Conservation (phyloP, 1,140 invertebrate species). For the Drosophila subobscura region DNA sequence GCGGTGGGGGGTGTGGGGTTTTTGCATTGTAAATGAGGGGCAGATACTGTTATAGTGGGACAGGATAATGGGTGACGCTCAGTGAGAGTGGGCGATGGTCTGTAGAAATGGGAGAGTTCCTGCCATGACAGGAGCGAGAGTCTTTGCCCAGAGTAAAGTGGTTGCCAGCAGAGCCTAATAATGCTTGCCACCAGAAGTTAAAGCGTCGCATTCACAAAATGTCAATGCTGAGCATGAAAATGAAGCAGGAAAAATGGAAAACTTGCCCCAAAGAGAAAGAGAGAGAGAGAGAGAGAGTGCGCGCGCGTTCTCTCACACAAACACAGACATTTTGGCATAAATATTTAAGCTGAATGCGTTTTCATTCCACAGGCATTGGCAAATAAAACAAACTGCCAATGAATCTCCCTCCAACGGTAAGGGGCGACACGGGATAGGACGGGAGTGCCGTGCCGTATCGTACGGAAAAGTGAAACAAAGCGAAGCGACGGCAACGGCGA, state of each 20-base stretch:
- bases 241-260: slow-evolving; percentile 24
- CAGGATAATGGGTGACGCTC: background rate
- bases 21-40: slow-evolving; percentile 56
- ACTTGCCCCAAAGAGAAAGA: background rate
- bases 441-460: slow-evolving; percentile 11
- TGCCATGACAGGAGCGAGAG: no score
- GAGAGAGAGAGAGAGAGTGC: background rate
- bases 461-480: slow-evolving; percentile 68
- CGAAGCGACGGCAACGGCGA: slow-evolving; percentile 44
- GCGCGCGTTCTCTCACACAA: slow-evolving; percentile 41
- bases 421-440: background rate
- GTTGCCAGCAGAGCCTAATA: slow-evolving; percentile 18
- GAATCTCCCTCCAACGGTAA: slow-evolving; percentile 40
- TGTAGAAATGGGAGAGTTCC: no score
- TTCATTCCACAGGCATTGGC: slow-evolving; percentile 77
- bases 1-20: background rate
- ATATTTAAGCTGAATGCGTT: slow-evolving; percentile 83
- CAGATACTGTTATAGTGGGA: background rate
- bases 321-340: slow-evolving; percentile 79
- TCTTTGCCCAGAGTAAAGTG: background rate
- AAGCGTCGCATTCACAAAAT: slow-evolving; percentile 41
- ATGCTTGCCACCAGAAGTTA: slow-evolving; percentile 13
- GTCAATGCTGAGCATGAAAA: slow-evolving; percentile 56
- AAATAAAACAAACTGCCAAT: slow-evolving; percentile 76
- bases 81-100: no score